A percentile compares a stretch with the other conserved stretches of the same genome.
These are phyloP conservation scores for Bugulina stolonifera DNA, from an alignment of 2,888 invertebrate species.

Conservation along the genomic window DNA sequence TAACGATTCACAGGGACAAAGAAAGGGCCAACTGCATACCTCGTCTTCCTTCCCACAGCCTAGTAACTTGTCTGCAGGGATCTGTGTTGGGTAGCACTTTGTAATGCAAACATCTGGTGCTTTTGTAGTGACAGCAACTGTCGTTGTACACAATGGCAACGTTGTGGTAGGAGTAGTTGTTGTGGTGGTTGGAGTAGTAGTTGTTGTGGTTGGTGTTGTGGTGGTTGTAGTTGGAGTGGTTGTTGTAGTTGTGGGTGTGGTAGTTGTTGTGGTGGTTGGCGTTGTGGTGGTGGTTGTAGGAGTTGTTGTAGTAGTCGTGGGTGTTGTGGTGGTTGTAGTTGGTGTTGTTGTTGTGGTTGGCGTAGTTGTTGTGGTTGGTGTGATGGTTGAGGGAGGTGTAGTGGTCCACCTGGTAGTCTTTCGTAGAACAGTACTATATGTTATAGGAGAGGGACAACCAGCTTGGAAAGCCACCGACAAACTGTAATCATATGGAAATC, in stretches of 20 bases:
- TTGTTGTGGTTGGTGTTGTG: background rate
- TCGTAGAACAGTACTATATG: background rate
- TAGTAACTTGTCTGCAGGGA: background rate
- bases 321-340: background rate
- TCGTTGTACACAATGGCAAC: background rate
- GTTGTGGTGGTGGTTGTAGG: background rate
- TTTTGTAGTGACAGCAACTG: background rate
- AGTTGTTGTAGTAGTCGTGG: background rate
- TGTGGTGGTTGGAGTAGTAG: background rate
- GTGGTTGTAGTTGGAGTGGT: background rate
- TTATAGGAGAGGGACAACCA: slow-evolving; percentile 1
- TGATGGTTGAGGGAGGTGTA: slow-evolving; percentile 15
- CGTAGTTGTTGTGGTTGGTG: slow-evolving; percentile 23
- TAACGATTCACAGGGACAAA: no score
- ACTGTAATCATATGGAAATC: no score
- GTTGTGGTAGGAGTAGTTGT: background rate
- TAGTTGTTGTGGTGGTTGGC: background rate
- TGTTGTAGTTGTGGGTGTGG: background rate
- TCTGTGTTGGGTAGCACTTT: background rate
- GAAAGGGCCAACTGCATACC: background rate
- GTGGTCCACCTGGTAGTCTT: background rate
- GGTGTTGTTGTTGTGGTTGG: slow-evolving; percentile 25
- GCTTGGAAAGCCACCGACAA: slow-evolving; percentile 5
- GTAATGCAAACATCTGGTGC: background rate
- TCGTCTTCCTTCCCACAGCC: background rate